Base-by-base conservation (phyloP, 1,140 invertebrate species). In the Zaprionus davidi region DNA sequence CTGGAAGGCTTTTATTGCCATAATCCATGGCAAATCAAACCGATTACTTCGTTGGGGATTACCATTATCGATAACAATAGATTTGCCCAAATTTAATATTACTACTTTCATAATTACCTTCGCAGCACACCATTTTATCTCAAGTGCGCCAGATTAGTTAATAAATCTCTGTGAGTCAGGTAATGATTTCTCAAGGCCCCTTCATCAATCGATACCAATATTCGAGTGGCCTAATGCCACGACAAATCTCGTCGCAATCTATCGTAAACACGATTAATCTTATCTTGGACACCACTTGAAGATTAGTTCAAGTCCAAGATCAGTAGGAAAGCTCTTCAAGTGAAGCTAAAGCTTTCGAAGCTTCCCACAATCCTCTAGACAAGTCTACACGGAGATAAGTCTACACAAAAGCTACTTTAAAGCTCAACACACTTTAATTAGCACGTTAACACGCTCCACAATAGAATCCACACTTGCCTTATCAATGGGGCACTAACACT, bases 361-460 rank as follows among this genome's bases (percentile, higher is more conserved):
- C 49, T 73, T 22, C 11, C 0, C 12, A 31, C 13, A 44, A 13
- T 71, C 60, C 60, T 49, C 60, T 36, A n/a, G 12, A 20, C 28
- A 57, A 36, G 46, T 64, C 49, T 53, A 64, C 53, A 64, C 3
- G 3, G 20, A 41, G 2, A 24, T 0, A 63, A 63, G 31, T 72
- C 55, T 73, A 59, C 64, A 73, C 2, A 36, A 60, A 73, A 73
- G 70, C 70, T 65, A 12, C 1, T 1, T 7, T n/a, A 68, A 60
- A 74, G 66, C 59, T 75, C 41, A 20, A 34, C 28, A 26, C 41
- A 22, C 20, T 60, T 74, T 36, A 34, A 68, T 68, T 59, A 68
- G 11, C 56, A 69, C 59, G 28, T 38, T 56, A 36, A 31, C 71
- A 59, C 15, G 34, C 57, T 46, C n/a, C 63, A 26, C 26, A 44